Conservation (phyloP, 2,888 invertebrate genomes). For the Therioaphis trifolii region DNA sequence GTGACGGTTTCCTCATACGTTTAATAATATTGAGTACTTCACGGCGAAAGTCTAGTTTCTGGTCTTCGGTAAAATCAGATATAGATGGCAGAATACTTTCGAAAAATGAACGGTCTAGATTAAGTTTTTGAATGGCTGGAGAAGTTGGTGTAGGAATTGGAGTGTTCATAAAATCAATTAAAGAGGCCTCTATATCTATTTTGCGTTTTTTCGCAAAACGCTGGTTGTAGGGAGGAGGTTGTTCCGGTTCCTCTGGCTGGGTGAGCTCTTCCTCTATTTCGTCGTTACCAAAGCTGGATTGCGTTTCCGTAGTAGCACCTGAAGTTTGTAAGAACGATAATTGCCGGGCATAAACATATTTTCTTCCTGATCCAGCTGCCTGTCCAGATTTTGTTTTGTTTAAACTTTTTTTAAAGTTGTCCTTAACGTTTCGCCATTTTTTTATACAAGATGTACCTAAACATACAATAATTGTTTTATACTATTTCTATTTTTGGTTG, state of each 20-base stretch:
- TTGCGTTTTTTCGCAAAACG: neutral
- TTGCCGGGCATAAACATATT: conserved; percentile 58
- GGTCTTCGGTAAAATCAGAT: conserved; percentile 8
- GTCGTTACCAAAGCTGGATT: conserved; percentile 36
- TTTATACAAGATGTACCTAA: neutral
- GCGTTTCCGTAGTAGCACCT: conserved; percentile 38
- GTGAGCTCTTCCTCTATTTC: neutral
- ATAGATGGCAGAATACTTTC: conserved; percentile 24
- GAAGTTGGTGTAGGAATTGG: neutral
- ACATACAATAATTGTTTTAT: neutral
- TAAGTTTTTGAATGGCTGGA: conserved; percentile 17
- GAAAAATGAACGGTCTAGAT: conserved; percentile 23
- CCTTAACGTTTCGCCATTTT: neutral
- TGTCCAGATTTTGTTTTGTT: conserved; percentile 52
- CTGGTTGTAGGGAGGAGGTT: neutral
- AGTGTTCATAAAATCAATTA: conserved; percentile 29
- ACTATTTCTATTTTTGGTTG: too few species aligned
- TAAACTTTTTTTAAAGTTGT: neutral
- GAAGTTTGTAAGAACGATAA: conserved; percentile 51
- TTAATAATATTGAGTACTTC: conserved; percentile 16
- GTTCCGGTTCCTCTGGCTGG: neutral
- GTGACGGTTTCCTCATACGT: conserved; percentile 7
- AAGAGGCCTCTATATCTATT: neutral
- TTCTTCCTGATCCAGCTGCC: conserved; percentile 35
- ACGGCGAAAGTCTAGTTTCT: conserved; percentile 20